Evolutionary conservation across 2,113 vertebrate genomes (phyloP).

Genomic region (Sminthopsis crassicaudata): DNA sequence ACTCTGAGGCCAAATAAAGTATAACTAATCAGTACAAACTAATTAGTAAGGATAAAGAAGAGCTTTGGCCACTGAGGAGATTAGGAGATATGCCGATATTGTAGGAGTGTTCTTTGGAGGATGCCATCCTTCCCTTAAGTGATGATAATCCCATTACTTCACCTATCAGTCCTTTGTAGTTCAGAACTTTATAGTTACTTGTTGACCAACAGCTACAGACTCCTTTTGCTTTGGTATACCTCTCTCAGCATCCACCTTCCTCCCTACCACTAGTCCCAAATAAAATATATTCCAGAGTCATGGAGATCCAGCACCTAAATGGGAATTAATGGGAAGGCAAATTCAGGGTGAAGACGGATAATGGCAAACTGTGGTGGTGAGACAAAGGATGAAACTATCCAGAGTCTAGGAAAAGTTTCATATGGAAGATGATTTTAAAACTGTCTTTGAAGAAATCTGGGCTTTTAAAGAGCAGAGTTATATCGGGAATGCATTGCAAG

Average conservation of each 20-base stretch:
- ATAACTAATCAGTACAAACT: neutral
- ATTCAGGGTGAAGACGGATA: neutral
- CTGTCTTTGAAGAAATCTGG: neutral
- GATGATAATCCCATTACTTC: neutral
- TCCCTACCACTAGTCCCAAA: neutral
- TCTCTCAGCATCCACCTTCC: neutral
- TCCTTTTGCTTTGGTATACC: neutral
- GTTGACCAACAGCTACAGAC: neutral
- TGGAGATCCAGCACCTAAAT: neutral
- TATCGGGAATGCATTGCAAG: neutral
- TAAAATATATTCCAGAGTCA: neutral
- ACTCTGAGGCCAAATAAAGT: too few species aligned
- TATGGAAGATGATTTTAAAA: neutral
- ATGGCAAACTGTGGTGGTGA: neutral
- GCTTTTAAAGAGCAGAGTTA: neutral
- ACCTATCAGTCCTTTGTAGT: neutral
- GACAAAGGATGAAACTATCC: neutral
- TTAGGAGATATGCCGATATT: neutral
- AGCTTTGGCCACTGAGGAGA: neutral
- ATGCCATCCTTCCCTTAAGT: neutral
- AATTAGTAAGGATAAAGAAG: neutral
- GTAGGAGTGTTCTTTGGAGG: neutral
- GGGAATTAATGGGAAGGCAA: neutral
- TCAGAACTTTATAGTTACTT: neutral
- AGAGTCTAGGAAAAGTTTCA: neutral